Base-by-base conservation (phyloP, 2,888 invertebrate species). In the Drosophila dives region DNA sequence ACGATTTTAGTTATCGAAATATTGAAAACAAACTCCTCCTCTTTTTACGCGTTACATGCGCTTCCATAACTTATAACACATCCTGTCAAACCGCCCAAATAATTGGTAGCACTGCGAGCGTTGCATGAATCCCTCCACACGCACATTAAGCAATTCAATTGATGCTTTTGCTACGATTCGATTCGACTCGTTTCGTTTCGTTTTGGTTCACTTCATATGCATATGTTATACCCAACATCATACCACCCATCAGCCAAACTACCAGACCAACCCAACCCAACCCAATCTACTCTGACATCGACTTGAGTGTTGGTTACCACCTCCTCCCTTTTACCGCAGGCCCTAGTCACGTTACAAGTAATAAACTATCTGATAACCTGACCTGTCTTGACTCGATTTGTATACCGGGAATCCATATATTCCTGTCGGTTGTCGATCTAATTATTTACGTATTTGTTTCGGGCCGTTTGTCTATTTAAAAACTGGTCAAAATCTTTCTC, bases 281-380 rank as follows among this genome's bases (percentile, higher is more conserved):
- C 23, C 53, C 48, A 54, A 54, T 42, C 70, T 38, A 66, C 67
- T 53, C 33, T 11, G 36, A 23, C 66, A 38, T 23, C 33, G n/a
- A n/a, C n/a, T n/a, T n/a, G n/a, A n/a, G n/a, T n/a, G n/a, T n/a
- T n/a, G n/a, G n/a, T n/a, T n/a, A n/a, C n/a, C n/a, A n/a, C n/a
- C n/a, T n/a, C n/a, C 45, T 6, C 11, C n/a, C 50, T 51, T 3
- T n/a, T 51, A 23, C 23, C 20, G 23, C 15, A 2, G 23, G 17
- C 23, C 12, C 0, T 4, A 3, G 8, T 10, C 20, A 15, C 42
- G 23, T 17, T 42, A 54, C 51, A 63, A 61, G 72, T 67, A 51
- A 62, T 84, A 84, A 87, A 77, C 73, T 86, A 73, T 81, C 86
- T 83, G 81, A 29, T 29, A 29, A 29, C 6, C 75, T 62, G 58